phyloP scores from a whole-genome alignment of 2,113 vertebrate genomes.

The Oreotrochilus melanogaster region DNA sequence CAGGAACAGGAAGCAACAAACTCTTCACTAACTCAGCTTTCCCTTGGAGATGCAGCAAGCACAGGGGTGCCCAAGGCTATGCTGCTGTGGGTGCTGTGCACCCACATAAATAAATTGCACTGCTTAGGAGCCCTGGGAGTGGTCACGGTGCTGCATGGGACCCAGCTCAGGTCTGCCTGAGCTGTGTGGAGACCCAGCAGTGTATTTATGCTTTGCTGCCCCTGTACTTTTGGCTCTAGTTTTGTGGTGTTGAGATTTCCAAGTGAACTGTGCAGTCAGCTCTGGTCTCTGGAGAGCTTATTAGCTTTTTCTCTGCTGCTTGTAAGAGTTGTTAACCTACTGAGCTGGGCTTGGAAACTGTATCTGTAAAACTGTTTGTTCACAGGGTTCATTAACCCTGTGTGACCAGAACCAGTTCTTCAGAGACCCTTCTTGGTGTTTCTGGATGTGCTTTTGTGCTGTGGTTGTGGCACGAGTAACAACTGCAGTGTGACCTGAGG shows the following conservation, averaged over 20 bases:
- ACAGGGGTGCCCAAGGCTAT: not conserved
- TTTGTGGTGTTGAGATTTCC: not conserved
- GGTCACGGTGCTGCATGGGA: not conserved
- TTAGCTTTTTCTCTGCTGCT: not conserved
- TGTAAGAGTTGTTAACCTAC: not conserved
- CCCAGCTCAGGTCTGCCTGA: not conserved
- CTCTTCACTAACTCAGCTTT: not conserved
- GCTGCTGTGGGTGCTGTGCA: not conserved
- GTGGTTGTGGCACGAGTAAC: not conserved
- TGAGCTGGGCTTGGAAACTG: not conserved
- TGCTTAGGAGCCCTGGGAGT: not conserved
- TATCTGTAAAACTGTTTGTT: not conserved
- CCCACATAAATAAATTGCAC: rapidly evolving
- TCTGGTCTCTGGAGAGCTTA: conserved; percentile 18
- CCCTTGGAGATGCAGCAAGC: not conserved
- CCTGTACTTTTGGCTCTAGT: not conserved
- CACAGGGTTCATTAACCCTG: not conserved
- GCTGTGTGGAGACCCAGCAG: not conserved
- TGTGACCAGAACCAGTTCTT: not conserved
- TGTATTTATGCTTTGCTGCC: not conserved
- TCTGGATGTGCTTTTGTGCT: not conserved
- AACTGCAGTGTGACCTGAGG: not conserved
- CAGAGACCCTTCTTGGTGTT: not conserved
- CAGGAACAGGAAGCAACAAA: not conserved
- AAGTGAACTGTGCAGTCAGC: not conserved